Conservation (phyloP, 1,140 invertebrate genomes). For the Euwallacea fornicatus region DNA sequence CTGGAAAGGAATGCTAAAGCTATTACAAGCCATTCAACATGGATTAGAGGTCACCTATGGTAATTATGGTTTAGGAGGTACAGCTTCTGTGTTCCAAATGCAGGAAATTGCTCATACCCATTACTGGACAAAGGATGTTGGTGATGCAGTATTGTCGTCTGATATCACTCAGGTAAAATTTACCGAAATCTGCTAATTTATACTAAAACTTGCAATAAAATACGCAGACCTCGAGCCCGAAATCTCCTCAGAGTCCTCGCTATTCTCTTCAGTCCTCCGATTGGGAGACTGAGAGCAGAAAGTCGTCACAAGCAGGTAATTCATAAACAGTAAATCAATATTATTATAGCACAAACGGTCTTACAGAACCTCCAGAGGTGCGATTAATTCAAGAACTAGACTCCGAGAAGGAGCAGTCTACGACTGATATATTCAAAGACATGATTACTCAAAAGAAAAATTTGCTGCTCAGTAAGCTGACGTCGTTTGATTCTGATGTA, state of each 20-base stretch:
- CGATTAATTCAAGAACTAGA: slow-evolving; percentile 51
- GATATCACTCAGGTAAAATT: slow-evolving; percentile 47
- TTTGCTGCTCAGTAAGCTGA: slow-evolving; percentile 81
- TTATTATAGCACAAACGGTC: slow-evolving; percentile 3
- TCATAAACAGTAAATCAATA: not conserved
- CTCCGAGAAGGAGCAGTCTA: slow-evolving; percentile 63
- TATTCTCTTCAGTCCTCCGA: slow-evolving; percentile 57
- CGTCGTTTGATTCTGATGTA: slow-evolving; percentile 88
- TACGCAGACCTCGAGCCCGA: slow-evolving; percentile 56
- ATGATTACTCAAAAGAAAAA: slow-evolving; percentile 86
- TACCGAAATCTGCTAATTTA: not conserved
- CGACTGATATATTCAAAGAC: slow-evolving; percentile 84
- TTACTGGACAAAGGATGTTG: slow-evolving; percentile 90
- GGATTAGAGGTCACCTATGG: slow-evolving; percentile 91
- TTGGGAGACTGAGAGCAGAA: slow-evolving; percentile 55
- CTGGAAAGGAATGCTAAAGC: slow-evolving; percentile 96
- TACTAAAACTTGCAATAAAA: not conserved
- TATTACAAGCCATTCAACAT: slow-evolving; percentile 83
- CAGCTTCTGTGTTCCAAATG: slow-evolving; percentile 95
- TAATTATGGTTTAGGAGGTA: slow-evolving; percentile 93
- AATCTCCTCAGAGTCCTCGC: slow-evolving; percentile 62
- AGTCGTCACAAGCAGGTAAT: slow-evolving; percentile 57
- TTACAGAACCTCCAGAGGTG: slow-evolving; percentile 56
- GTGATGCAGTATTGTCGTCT: slow-evolving; percentile 53
- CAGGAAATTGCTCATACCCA: slow-evolving; percentile 98